These are phyloP conservation scores for Garra rufa DNA, from an alignment of 2,113 vertebrate genomes.

Conservation along the genomic window DNA sequence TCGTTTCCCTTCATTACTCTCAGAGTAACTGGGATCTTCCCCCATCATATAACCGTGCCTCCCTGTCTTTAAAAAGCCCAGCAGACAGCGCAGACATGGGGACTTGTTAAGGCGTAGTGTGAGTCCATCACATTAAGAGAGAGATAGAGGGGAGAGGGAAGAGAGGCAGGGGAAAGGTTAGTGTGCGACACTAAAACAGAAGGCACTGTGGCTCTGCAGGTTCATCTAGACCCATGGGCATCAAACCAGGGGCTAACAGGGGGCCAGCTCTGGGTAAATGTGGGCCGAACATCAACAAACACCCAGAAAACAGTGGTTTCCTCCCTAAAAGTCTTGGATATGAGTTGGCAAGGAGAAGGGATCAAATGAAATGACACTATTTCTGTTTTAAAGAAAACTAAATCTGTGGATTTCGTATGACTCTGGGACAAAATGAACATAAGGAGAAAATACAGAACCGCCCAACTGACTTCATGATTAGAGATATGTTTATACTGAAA, in stretches of 20 bases:
- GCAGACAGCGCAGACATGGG: conserved; percentile 45
- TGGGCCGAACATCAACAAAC: conserved; percentile 26
- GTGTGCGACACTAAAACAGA: conserved; percentile 73
- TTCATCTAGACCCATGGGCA: conserved; percentile 35
- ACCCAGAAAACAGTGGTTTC: conserved; percentile 36
- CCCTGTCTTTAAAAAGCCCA: conserved; percentile 40
- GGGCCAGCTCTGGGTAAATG: conserved; percentile 25
- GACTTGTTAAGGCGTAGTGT: conserved; percentile 55
- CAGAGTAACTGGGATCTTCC: conserved; percentile 34
- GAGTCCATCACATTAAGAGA: conserved; percentile 47
- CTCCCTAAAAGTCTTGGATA: conserved; percentile 39
- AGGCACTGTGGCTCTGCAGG: conserved; percentile 80
- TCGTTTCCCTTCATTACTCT: conserved; percentile 37
- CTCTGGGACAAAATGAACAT: background rate
- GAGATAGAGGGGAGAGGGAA: background rate
- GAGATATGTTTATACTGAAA: background rate
- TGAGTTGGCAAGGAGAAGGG: conserved; percentile 49
- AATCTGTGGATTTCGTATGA: conserved; percentile 5
- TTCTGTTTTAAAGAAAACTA: background rate
- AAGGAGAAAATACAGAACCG: background rate
- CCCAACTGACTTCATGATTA: conserved; percentile 21
- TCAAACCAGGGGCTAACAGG: conserved; percentile 31
- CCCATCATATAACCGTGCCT: conserved; percentile 45
- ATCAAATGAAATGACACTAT: background rate
- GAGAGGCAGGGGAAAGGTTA: conserved; percentile 47